Percentiles rank a stretch among this genome's conserved stretches.
Conservation (phyloP, 2,797 vertebrate species). For the Semotilus atromaculatus region DNA sequence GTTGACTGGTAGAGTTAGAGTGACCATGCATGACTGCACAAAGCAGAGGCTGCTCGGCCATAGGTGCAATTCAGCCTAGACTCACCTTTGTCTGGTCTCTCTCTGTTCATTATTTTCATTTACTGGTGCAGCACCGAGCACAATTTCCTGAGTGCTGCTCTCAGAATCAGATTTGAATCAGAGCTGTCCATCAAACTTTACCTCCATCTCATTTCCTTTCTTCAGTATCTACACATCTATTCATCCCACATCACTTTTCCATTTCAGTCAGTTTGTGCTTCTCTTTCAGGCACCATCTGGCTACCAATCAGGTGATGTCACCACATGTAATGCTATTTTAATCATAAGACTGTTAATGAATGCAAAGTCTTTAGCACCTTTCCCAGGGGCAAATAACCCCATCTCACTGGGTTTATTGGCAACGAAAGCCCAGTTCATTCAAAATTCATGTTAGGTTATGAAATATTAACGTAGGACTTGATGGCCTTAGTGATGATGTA, state of each 20-base stretch:
- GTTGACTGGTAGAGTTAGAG: slow-evolving; percentile 18
- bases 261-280: slow-evolving; percentile 24
- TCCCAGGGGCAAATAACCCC: slow-evolving; percentile 22
- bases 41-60: neutral
- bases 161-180: slow-evolving; percentile 46
- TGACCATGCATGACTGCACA: slow-evolving; percentile 41
- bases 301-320: slow-evolving; percentile 14
- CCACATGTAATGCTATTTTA: slow-evolving; percentile 22
- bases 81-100: neutral
- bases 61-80: neutral
- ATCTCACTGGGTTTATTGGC: slow-evolving; percentile 46
- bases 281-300: neutral
- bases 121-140: slow-evolving; percentile 30
- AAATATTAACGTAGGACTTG: slow-evolving; percentile 61
- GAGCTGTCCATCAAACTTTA: slow-evolving; percentile 44
- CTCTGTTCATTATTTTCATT: slow-evolving; percentile 43
- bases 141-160: slow-evolving; percentile 55
- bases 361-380: slow-evolving; percentile 32
- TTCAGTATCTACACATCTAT: slow-evolving; percentile 40
- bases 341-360: slow-evolving; percentile 47
- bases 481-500: slow-evolving; percentile 54
- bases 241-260: neutral
- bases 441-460: slow-evolving; percentile 55
- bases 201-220: slow-evolving; percentile 39
- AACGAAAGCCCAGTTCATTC: slow-evolving; percentile 41